Conservation (phyloP, 2,797 vertebrate genomes). For the Girardinus metallicus region DNA sequence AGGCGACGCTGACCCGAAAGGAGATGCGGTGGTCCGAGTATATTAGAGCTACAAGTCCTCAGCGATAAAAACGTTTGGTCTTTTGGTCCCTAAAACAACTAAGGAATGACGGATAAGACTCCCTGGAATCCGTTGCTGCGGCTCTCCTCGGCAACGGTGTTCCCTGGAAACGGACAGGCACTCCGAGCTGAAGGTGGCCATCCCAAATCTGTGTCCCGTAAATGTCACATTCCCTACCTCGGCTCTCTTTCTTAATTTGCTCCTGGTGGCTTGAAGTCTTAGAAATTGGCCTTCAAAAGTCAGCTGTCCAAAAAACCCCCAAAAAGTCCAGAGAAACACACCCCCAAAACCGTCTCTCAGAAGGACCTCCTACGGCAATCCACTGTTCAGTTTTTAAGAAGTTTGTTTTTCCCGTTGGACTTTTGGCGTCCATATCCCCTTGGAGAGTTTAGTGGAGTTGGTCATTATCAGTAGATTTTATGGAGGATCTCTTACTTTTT, state of each 20-base stretch:
- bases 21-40: slow-evolving; percentile 93
- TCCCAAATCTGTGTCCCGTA: slow-evolving; percentile 86
- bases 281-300: slow-evolving; percentile 78
- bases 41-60: slow-evolving; percentile 96
- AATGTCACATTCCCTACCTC: slow-evolving; percentile 79
- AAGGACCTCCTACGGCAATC: slow-evolving; percentile 75
- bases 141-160: slow-evolving; percentile 86
- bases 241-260: slow-evolving; percentile 79
- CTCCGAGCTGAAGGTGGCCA: slow-evolving; percentile 90
- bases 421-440: slow-evolving; percentile 70
- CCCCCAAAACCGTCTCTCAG: slow-evolving; percentile 46
- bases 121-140: slow-evolving; percentile 89
- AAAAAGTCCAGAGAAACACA: too few relatives aligned
- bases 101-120: slow-evolving; percentile 99
- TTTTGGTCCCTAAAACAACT: slow-evolving; percentile 99
- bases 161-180: slow-evolving; percentile 94
- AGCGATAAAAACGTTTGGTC: slow-evolving; percentile 99
- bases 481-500: slow-evolving; percentile 60
- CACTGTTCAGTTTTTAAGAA: slow-evolving; percentile 68
- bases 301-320: slow-evolving; percentile 54
- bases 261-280: slow-evolving; percentile 79
- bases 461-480: slow-evolving; percentile 63
- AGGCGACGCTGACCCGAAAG: slow-evolving; percentile 87
- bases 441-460: slow-evolving; percentile 69
- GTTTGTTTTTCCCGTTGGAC: slow-evolving; percentile 70